Percentiles rank a stretch among this genome's conserved stretches.
Conservation (phyloP, 2,113 vertebrate genomes). For the Pluvianellus socialis region DNA sequence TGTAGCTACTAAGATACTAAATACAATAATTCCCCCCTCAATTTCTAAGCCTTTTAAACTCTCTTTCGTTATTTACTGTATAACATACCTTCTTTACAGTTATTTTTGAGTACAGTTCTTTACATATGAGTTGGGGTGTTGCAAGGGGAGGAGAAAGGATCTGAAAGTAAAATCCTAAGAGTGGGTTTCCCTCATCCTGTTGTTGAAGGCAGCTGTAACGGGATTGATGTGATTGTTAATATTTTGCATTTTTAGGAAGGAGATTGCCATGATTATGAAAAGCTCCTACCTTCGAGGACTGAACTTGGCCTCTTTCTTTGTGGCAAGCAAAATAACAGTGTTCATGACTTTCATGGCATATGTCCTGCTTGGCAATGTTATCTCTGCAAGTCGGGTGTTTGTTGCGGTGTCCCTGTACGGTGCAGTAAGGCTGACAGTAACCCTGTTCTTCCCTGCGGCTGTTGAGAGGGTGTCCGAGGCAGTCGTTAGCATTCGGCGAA, state of each 20-base stretch:
- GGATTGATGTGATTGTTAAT: neutral
- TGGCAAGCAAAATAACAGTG: constrained; percentile 90
- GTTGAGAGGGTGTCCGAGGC: constrained; percentile 88
- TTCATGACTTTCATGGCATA: constrained; percentile 90
- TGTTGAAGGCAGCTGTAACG: neutral
- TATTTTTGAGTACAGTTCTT: neutral
- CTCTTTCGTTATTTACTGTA: neutral
- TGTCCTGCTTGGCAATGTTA: constrained; percentile 82
- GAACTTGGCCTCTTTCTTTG: constrained; percentile 93
- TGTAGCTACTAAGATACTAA: neutral
- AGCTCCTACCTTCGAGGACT: constrained; percentile 93
- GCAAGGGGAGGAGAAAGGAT: neutral
- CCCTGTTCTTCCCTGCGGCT: constrained; percentile 91
- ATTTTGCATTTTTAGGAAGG: constrained; percentile 79
- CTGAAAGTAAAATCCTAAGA: neutral
- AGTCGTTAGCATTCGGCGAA: constrained; percentile 87
- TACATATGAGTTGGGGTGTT: neutral
- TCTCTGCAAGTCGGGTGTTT: constrained; percentile 89
- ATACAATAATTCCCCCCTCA: neutral
- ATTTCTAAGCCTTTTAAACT: neutral
- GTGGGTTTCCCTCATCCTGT: neutral
- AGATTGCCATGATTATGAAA: constrained; percentile 88
- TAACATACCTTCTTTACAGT: neutral
- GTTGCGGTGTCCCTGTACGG: constrained; percentile 86
- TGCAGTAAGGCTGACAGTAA: constrained; percentile 88